Percentiles rank a stretch among this genome's conserved stretches.
Conservation (phyloP, 2,888 invertebrate genomes). For the Thymelicus lineola region DNA sequence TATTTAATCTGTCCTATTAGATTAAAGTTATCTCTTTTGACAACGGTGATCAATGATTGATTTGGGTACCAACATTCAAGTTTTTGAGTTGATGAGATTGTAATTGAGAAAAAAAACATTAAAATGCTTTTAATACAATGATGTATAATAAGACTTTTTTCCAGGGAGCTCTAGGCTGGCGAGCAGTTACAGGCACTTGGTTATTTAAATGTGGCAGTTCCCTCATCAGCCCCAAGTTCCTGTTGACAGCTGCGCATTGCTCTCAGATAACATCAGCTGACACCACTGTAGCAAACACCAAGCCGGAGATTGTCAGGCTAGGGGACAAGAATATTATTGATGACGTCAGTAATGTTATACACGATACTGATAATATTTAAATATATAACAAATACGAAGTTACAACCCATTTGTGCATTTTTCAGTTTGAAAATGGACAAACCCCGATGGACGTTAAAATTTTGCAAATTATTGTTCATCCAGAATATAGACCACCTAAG, state of each 20-base stretch:
- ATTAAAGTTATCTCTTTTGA: too few relatives aligned
- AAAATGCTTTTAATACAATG: too few relatives aligned
- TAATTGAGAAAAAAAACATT: too few relatives aligned
- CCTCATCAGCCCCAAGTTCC: conserved; percentile 84
- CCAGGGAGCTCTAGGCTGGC: conserved; percentile 60
- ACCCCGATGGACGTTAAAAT: conserved; percentile 45
- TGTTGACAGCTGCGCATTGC: conserved; percentile 89
- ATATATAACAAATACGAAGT: too few relatives aligned
- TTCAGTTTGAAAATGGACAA: conserved; percentile 39
- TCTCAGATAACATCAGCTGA: conserved; percentile 46
- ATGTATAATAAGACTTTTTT: neutral
- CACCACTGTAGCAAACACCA: conserved; percentile 42
- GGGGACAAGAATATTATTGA: conserved; percentile 53
- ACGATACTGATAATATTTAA: too few relatives aligned
- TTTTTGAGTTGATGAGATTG: too few relatives aligned
- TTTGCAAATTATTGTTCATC: conserved; percentile 46
- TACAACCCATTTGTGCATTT: neutral
- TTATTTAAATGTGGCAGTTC: conserved; percentile 85
- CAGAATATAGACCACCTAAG: conserved; percentile 45
- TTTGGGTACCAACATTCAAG: too few relatives aligned
- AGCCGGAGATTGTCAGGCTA: conserved; percentile 57
- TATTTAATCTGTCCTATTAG: too few relatives aligned
- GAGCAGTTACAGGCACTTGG: conserved; percentile 49
- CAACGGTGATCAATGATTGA: too few relatives aligned
- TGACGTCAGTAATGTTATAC: conserved; percentile 36